These are phyloP conservation scores for Mionectes olivaceus DNA, from an alignment of 2,797 vertebrate species.

Conservation along the genomic window DNA sequence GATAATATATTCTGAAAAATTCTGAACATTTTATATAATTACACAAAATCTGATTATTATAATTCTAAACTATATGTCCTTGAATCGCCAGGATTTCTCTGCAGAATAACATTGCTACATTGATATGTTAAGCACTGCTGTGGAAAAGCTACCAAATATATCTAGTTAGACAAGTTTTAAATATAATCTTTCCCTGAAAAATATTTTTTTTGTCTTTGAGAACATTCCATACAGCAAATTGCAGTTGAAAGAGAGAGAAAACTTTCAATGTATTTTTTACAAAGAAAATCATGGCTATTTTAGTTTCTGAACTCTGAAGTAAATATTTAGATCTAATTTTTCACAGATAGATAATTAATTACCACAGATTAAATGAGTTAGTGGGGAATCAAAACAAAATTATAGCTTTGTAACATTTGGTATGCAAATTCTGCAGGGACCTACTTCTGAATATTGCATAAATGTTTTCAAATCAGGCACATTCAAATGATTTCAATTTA, in stretches of 20 bases:
- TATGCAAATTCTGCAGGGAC: slow-evolving; percentile 67
- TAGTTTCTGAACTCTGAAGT: not conserved
- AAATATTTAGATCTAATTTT: slow-evolving; percentile 33
- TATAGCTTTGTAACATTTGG: slow-evolving; percentile 74
- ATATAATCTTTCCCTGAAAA: not conserved
- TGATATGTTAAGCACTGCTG: not conserved
- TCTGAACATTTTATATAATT: not conserved
- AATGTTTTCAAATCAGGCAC: slow-evolving; percentile 61
- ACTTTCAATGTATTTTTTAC: not conserved
- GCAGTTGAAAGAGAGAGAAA: not conserved
- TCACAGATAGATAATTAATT: slow-evolving; percentile 42
- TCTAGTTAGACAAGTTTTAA: not conserved
- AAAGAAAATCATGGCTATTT: not conserved
- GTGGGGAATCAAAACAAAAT: slow-evolving; percentile 19
- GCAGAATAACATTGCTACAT: not conserved
- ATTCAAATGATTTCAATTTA: slow-evolving; percentile 76
- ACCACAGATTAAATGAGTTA: slow-evolving; percentile 26
- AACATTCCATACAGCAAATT: not conserved
- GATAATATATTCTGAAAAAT: not conserved
- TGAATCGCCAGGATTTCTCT: not conserved
- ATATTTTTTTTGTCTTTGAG: not conserved
- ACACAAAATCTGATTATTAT: not conserved
- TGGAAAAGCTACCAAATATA: not conserved
- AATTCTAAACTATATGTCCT: not conserved
- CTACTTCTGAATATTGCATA: slow-evolving; percentile 63